Evolutionary conservation across 2,113 vertebrate species (phyloP).

Genomic region (Recurvirostra avosetta): DNA sequence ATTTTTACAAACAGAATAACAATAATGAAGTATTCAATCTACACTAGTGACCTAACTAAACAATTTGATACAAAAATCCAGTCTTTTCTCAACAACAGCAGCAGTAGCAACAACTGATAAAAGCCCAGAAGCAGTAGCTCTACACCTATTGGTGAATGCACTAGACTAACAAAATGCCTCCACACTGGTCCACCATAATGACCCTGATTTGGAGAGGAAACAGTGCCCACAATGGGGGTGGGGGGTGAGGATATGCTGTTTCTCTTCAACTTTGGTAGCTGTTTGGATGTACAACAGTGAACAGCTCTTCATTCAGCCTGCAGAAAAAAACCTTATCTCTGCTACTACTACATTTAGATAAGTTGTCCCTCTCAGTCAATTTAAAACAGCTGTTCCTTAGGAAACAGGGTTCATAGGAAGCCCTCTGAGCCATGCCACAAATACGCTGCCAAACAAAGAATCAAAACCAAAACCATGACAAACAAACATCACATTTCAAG

Average conservation of each 20-base stretch:
- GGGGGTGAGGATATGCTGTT: background rate
- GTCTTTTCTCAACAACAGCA: background rate
- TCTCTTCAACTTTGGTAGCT: background rate
- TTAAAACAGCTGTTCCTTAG: background rate
- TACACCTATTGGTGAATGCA: background rate
- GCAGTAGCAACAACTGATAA: background rate
- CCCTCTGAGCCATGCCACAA: background rate
- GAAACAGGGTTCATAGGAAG: background rate
- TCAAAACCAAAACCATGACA: background rate
- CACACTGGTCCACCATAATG: background rate
- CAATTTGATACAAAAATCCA: background rate
- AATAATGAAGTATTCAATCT: background rate
- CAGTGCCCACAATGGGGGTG: rapidly evolving
- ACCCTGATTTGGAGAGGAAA: background rate
- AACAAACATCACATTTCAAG: background rate
- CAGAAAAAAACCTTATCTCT: background rate
- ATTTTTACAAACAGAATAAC: background rate
- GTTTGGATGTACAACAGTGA: background rate
- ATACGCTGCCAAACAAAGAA: background rate
- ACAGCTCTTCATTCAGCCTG: background rate
- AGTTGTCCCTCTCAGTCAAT: background rate
- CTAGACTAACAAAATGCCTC: background rate
- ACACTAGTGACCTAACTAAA: background rate
- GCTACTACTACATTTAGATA: background rate
- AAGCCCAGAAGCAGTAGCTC: background rate